phyloP scores from a whole-genome alignment of 2,113 vertebrate genomes.

The Muntiacus reevesi region DNA sequence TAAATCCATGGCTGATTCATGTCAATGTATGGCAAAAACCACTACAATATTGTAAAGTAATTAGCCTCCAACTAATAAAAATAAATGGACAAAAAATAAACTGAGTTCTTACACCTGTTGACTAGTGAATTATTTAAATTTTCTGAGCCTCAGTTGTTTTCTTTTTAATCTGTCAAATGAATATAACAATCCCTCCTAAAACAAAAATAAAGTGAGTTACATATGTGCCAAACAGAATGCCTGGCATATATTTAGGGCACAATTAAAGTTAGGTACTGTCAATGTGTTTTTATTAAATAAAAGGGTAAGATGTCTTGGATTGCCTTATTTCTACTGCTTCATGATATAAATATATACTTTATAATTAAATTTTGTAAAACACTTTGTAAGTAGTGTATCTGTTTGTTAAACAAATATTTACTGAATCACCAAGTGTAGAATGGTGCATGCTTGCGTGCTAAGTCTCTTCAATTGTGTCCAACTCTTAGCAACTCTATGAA shows the following conservation, averaged over 20 bases:
- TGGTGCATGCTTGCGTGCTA: background rate
- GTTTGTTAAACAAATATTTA: background rate
- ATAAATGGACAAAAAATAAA: background rate
- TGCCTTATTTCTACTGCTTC: background rate
- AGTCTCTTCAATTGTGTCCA: background rate
- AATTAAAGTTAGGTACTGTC: background rate
- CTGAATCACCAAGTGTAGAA: background rate
- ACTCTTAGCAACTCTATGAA: background rate
- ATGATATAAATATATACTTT: background rate
- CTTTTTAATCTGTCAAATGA: background rate
- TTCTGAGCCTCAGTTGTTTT: background rate
- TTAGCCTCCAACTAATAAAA: too few relatives aligned
- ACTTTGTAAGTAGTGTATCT: background rate
- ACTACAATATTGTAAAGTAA: too few relatives aligned
- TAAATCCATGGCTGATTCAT: too few relatives aligned
- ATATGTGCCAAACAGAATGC: background rate
- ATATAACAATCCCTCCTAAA: background rate
- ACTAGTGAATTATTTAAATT: background rate
- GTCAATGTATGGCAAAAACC: too few relatives aligned
- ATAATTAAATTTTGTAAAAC: background rate
- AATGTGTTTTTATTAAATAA: background rate
- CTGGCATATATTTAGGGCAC: background rate
- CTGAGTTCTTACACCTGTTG: background rate
- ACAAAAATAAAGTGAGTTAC: background rate
- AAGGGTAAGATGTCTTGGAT: background rate